These are phyloP conservation scores for Melanotaenia nigrans DNA, from an alignment of 2,797 vertebrate species.

Conservation along the genomic window DNA sequence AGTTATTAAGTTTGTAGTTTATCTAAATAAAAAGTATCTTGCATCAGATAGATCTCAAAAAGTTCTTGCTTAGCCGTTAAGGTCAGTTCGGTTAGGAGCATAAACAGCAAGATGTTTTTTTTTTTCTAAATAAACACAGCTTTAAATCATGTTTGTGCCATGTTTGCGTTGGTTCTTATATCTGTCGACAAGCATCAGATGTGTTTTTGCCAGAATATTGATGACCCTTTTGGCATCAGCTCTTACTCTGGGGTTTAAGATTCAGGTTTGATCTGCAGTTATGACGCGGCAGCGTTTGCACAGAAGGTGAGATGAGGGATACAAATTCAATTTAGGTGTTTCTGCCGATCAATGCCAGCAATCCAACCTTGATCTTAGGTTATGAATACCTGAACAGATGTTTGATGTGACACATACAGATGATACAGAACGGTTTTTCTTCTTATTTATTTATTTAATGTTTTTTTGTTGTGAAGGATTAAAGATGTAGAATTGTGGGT, in stretches of 20 bases:
- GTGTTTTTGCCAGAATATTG: neutral
- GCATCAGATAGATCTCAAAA: neutral
- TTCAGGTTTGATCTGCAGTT: constrained; percentile 47
- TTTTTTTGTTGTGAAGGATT: neutral
- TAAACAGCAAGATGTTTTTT: neutral
- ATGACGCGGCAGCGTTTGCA: constrained; percentile 33
- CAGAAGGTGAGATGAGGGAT: constrained; percentile 75
- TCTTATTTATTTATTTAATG: neutral
- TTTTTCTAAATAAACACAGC: neutral
- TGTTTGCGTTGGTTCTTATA: neutral
- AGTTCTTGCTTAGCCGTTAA: neutral
- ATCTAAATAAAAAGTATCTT: neutral
- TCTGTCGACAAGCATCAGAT: constrained; percentile 26
- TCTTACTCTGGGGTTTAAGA: constrained; percentile 39
- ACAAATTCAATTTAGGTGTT: constrained; percentile 81
- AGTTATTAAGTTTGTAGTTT: neutral
- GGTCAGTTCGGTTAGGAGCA: neutral
- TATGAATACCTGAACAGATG: constrained; percentile 78
- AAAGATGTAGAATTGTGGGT: neutral
- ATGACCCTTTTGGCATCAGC: constrained; percentile 12
- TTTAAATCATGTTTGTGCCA: neutral
- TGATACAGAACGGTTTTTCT: constrained; percentile 3
- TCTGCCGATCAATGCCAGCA: constrained; percentile 76
- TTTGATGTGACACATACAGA: constrained; percentile 63
- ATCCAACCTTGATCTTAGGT: constrained; percentile 78